phyloP scores from a whole-genome alignment of 2,888 invertebrate genomes.

The Drosophila pseudotakahashii region DNA sequence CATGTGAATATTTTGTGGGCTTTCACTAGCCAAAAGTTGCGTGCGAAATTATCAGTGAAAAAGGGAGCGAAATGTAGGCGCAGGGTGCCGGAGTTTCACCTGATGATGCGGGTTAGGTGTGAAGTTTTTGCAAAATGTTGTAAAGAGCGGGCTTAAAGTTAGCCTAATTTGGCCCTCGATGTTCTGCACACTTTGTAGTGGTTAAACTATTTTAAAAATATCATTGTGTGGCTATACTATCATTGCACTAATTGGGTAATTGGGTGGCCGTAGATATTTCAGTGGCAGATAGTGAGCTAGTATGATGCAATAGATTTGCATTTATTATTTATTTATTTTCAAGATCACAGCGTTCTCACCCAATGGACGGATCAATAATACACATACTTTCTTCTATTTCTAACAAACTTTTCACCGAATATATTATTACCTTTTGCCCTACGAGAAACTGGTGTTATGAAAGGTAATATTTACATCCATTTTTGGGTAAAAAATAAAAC shows the following conservation, averaged over 20 bases:
- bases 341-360: no score
- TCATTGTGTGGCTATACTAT: background rate
- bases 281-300: no score
- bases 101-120: conserved; percentile 42
- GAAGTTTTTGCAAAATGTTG: conserved; percentile 17
- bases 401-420: no score
- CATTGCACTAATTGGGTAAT: background rate
- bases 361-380: no score
- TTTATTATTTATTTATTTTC: no score
- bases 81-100: conserved; percentile 31
- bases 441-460: no score
- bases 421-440: no score
- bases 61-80: conserved; percentile 20
- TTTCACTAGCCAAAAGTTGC: conserved; percentile 63
- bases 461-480: no score
- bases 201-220: background rate
- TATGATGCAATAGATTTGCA: no score
- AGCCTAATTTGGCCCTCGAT: background rate
- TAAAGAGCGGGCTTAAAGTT: conserved; percentile 22
- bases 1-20: conserved; percentile 58
- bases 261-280: no score
- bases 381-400: no score
- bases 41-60: conserved; percentile 41
- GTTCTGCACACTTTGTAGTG: background rate
- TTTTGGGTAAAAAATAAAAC: background rate